Evolutionary conservation across 2,797 vertebrate species (phyloP).

Genomic region (Lutra lutra): DNA sequence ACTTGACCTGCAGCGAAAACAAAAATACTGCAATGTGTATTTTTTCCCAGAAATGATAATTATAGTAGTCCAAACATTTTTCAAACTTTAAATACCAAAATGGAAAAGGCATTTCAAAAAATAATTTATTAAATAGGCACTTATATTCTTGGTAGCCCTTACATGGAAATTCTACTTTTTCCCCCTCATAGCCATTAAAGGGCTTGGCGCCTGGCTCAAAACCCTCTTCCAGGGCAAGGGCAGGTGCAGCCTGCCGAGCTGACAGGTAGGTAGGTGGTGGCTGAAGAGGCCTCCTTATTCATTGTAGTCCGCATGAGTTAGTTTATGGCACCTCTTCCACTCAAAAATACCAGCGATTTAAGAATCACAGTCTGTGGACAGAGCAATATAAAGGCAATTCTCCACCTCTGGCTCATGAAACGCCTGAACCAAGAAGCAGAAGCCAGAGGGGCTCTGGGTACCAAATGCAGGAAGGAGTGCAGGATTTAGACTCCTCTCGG

Average conservation of each 20-base stretch:
- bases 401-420: background rate
- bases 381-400: background rate
- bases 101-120: constrained; percentile 79
- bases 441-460: background rate
- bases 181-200: constrained; percentile 16
- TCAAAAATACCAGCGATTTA: background rate
- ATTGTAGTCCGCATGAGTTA: background rate
- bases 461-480: background rate
- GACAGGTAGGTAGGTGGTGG: background rate
- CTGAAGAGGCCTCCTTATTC: background rate
- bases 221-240: background rate
- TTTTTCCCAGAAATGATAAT: constrained; percentile 82
- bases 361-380: background rate
- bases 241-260: background rate
- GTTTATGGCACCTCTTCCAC: background rate
- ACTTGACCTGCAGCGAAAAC: constrained; percentile 80
- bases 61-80: constrained; percentile 82
- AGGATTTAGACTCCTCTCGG: background rate
- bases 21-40: constrained; percentile 76
- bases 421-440: background rate
- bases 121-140: constrained; percentile 80
- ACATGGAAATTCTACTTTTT: constrained; percentile 71
- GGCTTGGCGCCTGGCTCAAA: constrained; percentile 41
- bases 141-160: constrained; percentile 76
- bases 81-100: constrained; percentile 77